These are phyloP conservation scores for Gorsachius magnificus DNA, from an alignment of 2,797 vertebrate genomes.

Conservation along the genomic window DNA sequence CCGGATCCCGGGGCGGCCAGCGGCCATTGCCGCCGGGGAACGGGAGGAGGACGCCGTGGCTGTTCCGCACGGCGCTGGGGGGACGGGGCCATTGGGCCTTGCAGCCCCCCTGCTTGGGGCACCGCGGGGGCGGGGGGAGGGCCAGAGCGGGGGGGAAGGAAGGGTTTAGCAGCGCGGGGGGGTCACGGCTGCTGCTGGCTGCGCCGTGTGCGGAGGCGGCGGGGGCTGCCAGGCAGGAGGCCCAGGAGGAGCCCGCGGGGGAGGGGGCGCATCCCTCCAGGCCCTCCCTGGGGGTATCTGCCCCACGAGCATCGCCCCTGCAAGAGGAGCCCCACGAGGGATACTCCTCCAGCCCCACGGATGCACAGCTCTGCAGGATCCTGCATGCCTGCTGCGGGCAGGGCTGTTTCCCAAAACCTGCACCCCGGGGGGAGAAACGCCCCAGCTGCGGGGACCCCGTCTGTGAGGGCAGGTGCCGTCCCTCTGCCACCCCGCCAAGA, in stretches of 20 bases:
- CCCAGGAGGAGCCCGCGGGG: too few relatives aligned
- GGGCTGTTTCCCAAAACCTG: background rate
- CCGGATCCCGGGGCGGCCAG: background rate
- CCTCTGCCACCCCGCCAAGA: background rate
- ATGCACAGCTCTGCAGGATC: background rate
- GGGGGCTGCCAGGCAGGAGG: background rate
- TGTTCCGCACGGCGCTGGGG: background rate
- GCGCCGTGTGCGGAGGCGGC: background rate
- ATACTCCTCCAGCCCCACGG: accelerated
- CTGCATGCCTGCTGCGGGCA: background rate
- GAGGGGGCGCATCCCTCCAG: background rate
- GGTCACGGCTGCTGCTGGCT: background rate
- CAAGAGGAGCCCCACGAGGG: background rate
- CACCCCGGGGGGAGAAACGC: background rate
- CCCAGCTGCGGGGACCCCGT: background rate
- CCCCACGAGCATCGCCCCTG: accelerated
- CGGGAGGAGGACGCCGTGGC: too few relatives aligned
- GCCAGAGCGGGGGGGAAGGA: background rate
- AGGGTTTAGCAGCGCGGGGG: background rate
- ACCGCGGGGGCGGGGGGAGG: background rate
- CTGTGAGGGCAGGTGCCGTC: background rate
- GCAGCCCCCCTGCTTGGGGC: background rate
- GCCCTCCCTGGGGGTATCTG: background rate
- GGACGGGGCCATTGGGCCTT: too few relatives aligned
- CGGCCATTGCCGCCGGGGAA: background rate